phyloP scores from a whole-genome alignment of 2,888 invertebrate species.

The Suillia variegata region DNA sequence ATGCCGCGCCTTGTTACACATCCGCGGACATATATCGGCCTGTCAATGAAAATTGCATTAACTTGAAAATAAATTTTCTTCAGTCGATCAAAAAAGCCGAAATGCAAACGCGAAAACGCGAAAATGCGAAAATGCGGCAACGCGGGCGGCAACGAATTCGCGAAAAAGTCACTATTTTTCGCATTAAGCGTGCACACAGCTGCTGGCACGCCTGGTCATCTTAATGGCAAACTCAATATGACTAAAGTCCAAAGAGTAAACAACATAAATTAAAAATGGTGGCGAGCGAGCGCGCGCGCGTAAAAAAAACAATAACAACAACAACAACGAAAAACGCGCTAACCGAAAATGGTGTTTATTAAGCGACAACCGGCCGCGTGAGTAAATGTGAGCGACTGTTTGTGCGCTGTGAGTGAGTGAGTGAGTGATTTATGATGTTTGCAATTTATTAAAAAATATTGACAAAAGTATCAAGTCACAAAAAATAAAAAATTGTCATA shows the following conservation, averaged over 20 bases:
- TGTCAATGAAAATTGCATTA: slow-evolving; percentile 57
- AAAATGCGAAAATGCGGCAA: too few relatives aligned
- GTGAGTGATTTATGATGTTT: slow-evolving; percentile 38
- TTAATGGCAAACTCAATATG: slow-evolving; percentile 7
- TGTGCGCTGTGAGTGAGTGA: too few relatives aligned
- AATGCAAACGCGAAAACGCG: slow-evolving; percentile 22
- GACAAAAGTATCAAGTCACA: too few relatives aligned
- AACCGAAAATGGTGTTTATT: slow-evolving; percentile 58
- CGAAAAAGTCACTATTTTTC: slow-evolving; percentile 44
- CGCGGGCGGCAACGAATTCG: too few relatives aligned
- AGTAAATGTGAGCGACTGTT: too few relatives aligned
- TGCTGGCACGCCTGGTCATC: slow-evolving; percentile 6
- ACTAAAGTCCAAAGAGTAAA: too few relatives aligned
- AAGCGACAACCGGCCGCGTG: slow-evolving; percentile 35
- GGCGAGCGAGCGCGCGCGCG: too few relatives aligned
- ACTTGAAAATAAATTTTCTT: slow-evolving; percentile 36
- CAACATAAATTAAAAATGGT: slow-evolving; percentile 42
- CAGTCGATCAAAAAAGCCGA: slow-evolving; percentile 33
- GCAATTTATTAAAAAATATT: slow-evolving; percentile 29
- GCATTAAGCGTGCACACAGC: slow-evolving; percentile 38
- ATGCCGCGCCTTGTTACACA: too few relatives aligned
- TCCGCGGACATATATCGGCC: background rate
- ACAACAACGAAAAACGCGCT: slow-evolving; percentile 22
- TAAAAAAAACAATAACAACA: slow-evolving; percentile 35
- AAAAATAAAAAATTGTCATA: background rate